Percentiles rank a stretch among this genome's conserved stretches.
phyloP scores from a whole-genome alignment of 2,888 invertebrate species.

The Leptopterna dolabrata region DNA sequence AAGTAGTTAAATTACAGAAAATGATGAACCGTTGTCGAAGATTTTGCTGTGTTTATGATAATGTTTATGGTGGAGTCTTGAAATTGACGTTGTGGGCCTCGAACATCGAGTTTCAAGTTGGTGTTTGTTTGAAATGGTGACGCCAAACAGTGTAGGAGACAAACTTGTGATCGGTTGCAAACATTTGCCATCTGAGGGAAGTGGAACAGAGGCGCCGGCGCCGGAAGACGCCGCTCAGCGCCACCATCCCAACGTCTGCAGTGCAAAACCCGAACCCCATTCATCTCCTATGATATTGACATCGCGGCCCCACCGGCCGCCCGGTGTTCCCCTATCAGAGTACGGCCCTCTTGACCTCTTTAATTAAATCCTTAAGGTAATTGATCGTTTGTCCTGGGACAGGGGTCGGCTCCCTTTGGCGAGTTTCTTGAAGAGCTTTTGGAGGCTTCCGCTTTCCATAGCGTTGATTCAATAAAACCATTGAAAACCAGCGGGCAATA shows the following conservation, averaged over 20 bases:
- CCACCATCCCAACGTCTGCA: background rate
- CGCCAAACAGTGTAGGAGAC: background rate
- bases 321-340: background rate
- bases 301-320: background rate
- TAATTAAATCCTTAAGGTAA: constrained; percentile 8
- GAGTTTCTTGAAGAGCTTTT: background rate
- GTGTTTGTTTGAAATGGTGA: background rate
- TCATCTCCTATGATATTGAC: background rate
- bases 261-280: background rate
- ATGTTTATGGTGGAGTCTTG: too few species aligned
- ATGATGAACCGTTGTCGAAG: too few species aligned
- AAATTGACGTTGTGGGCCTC: too few species aligned
- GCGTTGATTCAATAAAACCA: constrained; percentile 35
- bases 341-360: background rate
- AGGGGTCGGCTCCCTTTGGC: background rate
- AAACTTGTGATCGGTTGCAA: background rate
- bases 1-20: too few species aligned
- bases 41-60: too few species aligned
- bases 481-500: constrained; percentile 36
- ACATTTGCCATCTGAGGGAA: background rate
- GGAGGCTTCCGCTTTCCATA: constrained; percentile 3
- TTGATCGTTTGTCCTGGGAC: background rate
- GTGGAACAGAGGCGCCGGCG: background rate
- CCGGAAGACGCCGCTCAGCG: background rate
- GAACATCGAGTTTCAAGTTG: too few species aligned